Evolutionary conservation across 2,888 invertebrate species (phyloP).

Genomic region (Homarus gammarus): DNA sequence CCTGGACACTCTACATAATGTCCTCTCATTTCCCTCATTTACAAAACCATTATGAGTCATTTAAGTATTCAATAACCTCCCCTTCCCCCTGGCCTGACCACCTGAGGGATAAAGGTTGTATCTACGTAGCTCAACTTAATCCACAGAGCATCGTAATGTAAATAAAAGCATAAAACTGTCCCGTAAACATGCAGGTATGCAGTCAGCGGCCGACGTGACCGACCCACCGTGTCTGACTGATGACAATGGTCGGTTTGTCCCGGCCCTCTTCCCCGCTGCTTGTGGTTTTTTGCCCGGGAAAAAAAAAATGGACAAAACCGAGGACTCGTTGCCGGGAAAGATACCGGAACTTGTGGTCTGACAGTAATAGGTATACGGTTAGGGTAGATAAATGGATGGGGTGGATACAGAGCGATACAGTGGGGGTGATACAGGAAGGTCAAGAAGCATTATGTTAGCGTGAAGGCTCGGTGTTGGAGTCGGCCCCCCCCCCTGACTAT

Average conservation of each 20-base stretch:
- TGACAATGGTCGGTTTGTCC: background rate
- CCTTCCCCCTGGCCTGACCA: background rate
- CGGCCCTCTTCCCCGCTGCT: background rate
- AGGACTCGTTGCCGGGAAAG: background rate
- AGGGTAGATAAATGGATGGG: background rate
- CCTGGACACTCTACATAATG: background rate
- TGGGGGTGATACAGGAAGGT: background rate
- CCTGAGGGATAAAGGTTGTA: background rate
- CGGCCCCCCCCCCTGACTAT: background rate
- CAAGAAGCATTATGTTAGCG: background rate
- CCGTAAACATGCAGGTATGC: background rate
- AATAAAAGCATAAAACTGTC: constrained; percentile 1
- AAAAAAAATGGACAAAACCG: background rate
- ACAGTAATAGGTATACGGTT: background rate
- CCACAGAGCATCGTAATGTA: constrained; percentile 9
- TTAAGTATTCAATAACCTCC: background rate
- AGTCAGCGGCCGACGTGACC: background rate
- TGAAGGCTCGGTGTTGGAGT: background rate
- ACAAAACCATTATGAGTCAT: background rate
- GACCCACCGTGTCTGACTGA: background rate
- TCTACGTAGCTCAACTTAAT: constrained; percentile 1
- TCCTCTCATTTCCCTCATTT: background rate
- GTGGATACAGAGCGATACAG: background rate
- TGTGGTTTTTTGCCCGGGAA: too few species aligned
- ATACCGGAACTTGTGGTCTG: background rate